Percentiles rank a stretch among this genome's conserved stretches.
These are phyloP conservation scores for Pseudomyrmex sp. DNA, from an alignment of 1,140 invertebrate species.

Conservation along the genomic window DNA sequence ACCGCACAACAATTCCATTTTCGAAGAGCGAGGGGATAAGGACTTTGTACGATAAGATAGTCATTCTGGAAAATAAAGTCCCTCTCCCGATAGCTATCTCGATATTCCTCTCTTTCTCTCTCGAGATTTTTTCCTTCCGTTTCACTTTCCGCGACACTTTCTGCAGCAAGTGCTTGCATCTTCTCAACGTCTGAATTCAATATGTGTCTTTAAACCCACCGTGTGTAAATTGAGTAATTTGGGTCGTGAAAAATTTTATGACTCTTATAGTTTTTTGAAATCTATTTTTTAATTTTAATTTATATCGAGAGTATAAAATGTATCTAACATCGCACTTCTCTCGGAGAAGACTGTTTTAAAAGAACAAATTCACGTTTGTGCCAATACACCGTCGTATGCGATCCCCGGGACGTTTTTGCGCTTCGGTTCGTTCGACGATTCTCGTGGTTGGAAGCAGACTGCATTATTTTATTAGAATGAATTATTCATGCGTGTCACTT, in stretches of 20 bases:
- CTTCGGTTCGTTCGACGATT: slow-evolving; percentile 24
- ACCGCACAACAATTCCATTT: slow-evolving; percentile 66
- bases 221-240: not conserved
- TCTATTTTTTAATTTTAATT: not conserved
- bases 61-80: slow-evolving; percentile 80
- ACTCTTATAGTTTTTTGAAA: not conserved
- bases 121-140: slow-evolving; percentile 29
- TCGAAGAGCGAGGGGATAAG: slow-evolving; percentile 64
- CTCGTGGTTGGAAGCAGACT: slow-evolving; percentile 61
- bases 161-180: slow-evolving; percentile 24
- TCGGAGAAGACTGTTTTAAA: not conserved
- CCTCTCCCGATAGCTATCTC: slow-evolving; percentile 62
- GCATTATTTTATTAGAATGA: slow-evolving; percentile 85
- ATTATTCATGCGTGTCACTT: slow-evolving; percentile 84
- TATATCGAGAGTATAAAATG: not conserved
- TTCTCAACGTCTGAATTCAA: slow-evolving; percentile 31
- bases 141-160: slow-evolving; percentile 38
- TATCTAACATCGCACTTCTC: not conserved
- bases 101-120: slow-evolving; percentile 44
- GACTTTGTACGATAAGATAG: slow-evolving; percentile 78
- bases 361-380: not conserved
- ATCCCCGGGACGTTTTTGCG: slow-evolving; percentile 61
- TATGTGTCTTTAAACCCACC: not conserved
- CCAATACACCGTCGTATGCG: not conserved
- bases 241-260: not conserved